Evolutionary conservation across 1,140 invertebrate genomes (phyloP).

Genomic region (Atta texana): DNA sequence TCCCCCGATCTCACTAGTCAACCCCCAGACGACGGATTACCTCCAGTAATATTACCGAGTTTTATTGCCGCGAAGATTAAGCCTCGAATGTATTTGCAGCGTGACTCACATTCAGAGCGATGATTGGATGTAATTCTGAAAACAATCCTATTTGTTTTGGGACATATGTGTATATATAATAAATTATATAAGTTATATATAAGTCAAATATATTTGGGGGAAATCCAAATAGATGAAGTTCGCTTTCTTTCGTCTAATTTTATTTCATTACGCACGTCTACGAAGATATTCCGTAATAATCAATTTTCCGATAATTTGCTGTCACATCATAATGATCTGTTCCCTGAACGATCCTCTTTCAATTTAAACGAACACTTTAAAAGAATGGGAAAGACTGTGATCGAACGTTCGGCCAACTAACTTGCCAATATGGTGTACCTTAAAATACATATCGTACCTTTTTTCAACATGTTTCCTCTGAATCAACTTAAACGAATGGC

Average conservation of each 20-base stretch:
- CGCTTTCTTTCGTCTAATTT: not conserved
- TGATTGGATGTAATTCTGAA: not conserved
- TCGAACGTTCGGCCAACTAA: conserved; percentile 5
- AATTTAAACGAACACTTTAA: not conserved
- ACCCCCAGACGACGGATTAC: conserved; percentile 75
- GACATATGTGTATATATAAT: not conserved
- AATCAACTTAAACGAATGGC: conserved; percentile 8
- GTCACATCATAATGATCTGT: not conserved
- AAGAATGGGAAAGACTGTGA: not conserved
- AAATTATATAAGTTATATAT: conserved; percentile 2
- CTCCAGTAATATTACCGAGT: conserved; percentile 77
- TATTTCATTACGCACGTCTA: not conserved
- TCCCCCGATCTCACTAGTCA: conserved; percentile 68
- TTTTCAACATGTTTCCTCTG: not conserved
- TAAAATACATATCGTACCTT: not conserved
- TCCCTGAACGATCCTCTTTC: not conserved
- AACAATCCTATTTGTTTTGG: not conserved
- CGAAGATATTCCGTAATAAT: conserved; percentile 6
- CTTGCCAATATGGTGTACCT: not conserved
- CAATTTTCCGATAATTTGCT: not conserved
- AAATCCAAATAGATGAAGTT: not conserved
- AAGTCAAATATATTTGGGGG: not conserved
- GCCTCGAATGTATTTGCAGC: conserved; percentile 60
- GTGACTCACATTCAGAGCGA: conserved; percentile 70
- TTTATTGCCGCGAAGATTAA: conserved; percentile 74